phyloP scores from a whole-genome alignment of 1,140 invertebrate species.

The Pseudomyrmex gracilis region DNA sequence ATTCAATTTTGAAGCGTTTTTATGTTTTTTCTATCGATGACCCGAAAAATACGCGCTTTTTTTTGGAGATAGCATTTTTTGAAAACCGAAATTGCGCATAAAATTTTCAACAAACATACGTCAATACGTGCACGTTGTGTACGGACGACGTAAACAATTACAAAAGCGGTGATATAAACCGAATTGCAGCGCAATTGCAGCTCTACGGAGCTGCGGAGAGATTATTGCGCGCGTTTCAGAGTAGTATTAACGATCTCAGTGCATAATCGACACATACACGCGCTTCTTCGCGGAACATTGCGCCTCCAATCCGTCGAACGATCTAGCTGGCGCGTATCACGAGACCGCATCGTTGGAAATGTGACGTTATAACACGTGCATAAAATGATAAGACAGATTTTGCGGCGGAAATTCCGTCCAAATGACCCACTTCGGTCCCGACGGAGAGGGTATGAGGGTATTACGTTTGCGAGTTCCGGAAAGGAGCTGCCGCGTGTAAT shows the following conservation, averaged over 20 bases:
- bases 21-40: slow-evolving; percentile 36
- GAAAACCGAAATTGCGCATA: slow-evolving; percentile 37
- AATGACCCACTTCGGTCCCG: slow-evolving; percentile 51
- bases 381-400: slow-evolving; percentile 61
- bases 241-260: not conserved
- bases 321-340: not conserved
- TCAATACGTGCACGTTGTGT: not conserved
- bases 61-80: slow-evolving; percentile 47
- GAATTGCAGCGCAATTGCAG: not conserved
- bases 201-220: not conserved
- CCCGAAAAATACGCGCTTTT: slow-evolving; percentile 54
- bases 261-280: not conserved
- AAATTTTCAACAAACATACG: slow-evolving; percentile 42
- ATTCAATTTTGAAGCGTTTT: slow-evolving; percentile 46
- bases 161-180: not conserved
- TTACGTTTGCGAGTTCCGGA: slow-evolving; percentile 39
- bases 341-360: slow-evolving; percentile 24
- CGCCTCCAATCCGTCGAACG: slow-evolving; percentile 39
- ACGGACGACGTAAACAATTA: slow-evolving; percentile 20
- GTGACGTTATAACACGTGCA: slow-evolving; percentile 23
- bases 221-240: not conserved
- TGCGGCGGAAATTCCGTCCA: slow-evolving; percentile 49
- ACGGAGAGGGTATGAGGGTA: slow-evolving; percentile 54
- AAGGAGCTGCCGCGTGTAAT: slow-evolving; percentile 57
- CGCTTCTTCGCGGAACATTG: not conserved